phyloP scores from a whole-genome alignment of 1,140 invertebrate species.

The Phymorhynchus buccinoides region DNA sequence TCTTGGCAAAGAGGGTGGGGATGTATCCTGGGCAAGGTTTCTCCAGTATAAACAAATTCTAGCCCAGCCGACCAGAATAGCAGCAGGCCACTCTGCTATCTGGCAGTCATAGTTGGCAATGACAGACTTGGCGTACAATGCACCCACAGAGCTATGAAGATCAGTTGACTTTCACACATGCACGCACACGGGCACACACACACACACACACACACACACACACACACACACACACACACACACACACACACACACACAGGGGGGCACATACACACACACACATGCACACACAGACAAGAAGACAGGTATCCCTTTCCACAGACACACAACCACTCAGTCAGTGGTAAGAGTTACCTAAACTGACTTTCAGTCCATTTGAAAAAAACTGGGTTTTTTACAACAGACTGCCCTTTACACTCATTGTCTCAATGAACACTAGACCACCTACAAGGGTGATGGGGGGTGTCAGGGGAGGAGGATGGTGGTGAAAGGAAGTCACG shows the following conservation, averaged over 20 bases:
- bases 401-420: background rate
- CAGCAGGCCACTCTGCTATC: too few relatives aligned
- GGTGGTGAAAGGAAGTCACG: too few relatives aligned
- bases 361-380: background rate
- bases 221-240: background rate
- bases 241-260: too few relatives aligned
- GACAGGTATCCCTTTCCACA: background rate
- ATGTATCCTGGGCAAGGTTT: too few relatives aligned
- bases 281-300: background rate
- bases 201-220: constrained; percentile 33
- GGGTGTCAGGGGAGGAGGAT: too few relatives aligned
- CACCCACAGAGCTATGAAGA: background rate
- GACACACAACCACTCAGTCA: background rate
- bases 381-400: background rate
- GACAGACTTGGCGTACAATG: too few relatives aligned
- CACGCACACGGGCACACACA: constrained; percentile 1
- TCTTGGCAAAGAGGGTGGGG: too few relatives aligned
- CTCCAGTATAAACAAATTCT: too few relatives aligned
- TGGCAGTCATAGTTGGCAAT: too few relatives aligned
- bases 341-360: background rate
- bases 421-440: background rate
- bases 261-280: constrained; percentile 30
- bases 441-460: background rate
- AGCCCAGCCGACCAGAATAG: too few relatives aligned
- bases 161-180: background rate